phyloP scores from a whole-genome alignment of 2,888 invertebrate genomes.

The Hipparchia semele region DNA sequence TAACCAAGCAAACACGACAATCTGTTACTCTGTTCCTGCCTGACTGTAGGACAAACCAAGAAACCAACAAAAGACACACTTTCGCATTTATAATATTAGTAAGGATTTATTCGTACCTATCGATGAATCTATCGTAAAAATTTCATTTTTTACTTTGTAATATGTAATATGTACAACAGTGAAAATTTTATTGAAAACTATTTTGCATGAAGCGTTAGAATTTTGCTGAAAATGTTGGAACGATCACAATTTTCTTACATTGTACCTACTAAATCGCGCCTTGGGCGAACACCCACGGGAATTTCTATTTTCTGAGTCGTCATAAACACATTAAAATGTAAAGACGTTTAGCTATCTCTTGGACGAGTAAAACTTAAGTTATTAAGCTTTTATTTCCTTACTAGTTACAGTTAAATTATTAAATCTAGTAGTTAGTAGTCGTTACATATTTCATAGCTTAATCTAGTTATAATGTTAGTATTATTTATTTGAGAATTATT shows the following conservation, averaged over 20 bases:
- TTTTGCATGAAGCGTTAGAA: conserved; percentile 8
- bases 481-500: no score
- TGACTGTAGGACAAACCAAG: no score
- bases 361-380: conserved; percentile 10
- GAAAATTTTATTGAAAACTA: neutral
- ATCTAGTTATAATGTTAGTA: no score
- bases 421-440: no score
- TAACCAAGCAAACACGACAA: no score
- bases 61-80: no score
- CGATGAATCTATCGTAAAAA: neutral
- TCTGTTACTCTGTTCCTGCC: no score
- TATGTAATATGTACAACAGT: neutral
- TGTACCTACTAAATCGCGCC: conserved; percentile 22
- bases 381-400: no score
- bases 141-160: neutral
- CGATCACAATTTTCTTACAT: conserved; percentile 25
- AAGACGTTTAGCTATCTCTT: conserved; percentile 23
- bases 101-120: neutral
- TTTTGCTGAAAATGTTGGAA: conserved; percentile 17
- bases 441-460: no score
- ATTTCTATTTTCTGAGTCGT: conserved; percentile 30
- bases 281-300: conserved; percentile 26
- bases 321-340: conserved; percentile 30
- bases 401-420: no score
- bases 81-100: no score